Conservation (phyloP, 2,888 invertebrate species). For the Tetranychus truncatus region DNA sequence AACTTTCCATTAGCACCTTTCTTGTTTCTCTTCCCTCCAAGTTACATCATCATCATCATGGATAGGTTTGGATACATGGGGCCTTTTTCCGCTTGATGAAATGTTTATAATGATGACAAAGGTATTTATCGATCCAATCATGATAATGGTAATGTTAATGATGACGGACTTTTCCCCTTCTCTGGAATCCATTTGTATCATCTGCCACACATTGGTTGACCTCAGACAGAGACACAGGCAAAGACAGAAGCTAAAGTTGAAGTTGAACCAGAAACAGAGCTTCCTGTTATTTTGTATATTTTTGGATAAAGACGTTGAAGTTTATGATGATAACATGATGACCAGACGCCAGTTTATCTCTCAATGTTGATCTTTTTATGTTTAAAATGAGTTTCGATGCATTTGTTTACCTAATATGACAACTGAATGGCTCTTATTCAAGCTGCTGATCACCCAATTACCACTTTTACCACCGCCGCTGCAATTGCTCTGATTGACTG, state of each 20-base stretch:
- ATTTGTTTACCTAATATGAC: too few relatives aligned
- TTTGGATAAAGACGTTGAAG: too few relatives aligned
- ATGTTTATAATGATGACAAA: not conserved
- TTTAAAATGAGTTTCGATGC: too few relatives aligned
- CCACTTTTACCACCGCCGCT: too few relatives aligned
- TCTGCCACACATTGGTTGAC: not conserved
- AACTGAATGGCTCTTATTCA: too few relatives aligned
- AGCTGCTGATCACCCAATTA: too few relatives aligned
- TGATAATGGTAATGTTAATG: not conserved
- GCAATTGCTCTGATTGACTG: too few relatives aligned
- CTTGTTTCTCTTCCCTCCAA: not conserved
- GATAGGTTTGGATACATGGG: not conserved
- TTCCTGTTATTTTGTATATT: not conserved
- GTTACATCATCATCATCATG: not conserved
- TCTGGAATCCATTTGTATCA: not conserved
- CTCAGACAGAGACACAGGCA: too few relatives aligned
- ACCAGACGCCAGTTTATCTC: too few relatives aligned
- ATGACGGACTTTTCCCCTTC: not conserved
- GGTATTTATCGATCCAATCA: not conserved
- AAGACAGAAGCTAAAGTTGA: too few relatives aligned
- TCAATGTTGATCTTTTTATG: too few relatives aligned
- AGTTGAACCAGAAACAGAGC: not conserved
- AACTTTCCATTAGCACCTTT: not conserved
- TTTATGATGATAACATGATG: too few relatives aligned
- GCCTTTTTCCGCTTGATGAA: not conserved